These are phyloP conservation scores for Cephus pulcher DNA, from an alignment of 2,888 invertebrate species.

Conservation along the genomic window DNA sequence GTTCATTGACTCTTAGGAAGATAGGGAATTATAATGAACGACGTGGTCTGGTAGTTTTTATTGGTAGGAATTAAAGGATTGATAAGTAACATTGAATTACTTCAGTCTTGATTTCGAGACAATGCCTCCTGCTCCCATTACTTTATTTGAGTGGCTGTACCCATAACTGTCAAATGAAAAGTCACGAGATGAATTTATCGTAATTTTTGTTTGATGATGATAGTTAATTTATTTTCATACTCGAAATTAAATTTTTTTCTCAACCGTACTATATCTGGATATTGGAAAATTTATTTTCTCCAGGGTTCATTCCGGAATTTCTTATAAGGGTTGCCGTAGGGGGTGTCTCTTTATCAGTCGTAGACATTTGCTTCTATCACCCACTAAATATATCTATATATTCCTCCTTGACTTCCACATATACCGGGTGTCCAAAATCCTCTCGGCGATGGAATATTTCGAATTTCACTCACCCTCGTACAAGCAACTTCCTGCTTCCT, in stretches of 20 bases:
- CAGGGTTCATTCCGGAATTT: neutral
- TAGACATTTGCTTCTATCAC: neutral
- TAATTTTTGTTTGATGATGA: no score
- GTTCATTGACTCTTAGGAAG: no score
- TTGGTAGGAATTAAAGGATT: no score
- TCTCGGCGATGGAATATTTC: neutral
- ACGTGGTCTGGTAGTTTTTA: no score
- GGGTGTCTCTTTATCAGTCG: neutral
- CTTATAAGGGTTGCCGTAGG: neutral
- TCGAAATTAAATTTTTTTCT: neutral
- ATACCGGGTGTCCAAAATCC: neutral
- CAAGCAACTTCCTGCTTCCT: conserved; percentile 10
- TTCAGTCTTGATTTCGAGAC: no score
- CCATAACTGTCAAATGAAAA: no score
- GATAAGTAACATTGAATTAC: no score
- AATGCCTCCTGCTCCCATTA: no score
- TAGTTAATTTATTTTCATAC: neutral
- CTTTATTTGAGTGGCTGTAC: no score
- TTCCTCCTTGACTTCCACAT: neutral
- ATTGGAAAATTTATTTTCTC: neutral
- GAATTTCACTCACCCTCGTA: neutral
- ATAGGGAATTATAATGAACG: no score
- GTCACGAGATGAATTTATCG: no score
- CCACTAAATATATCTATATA: neutral
- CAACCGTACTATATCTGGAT: no score